Evolutionary conservation across 2,113 vertebrate species (phyloP).

Genomic region (Pluvialis apricaria): DNA sequence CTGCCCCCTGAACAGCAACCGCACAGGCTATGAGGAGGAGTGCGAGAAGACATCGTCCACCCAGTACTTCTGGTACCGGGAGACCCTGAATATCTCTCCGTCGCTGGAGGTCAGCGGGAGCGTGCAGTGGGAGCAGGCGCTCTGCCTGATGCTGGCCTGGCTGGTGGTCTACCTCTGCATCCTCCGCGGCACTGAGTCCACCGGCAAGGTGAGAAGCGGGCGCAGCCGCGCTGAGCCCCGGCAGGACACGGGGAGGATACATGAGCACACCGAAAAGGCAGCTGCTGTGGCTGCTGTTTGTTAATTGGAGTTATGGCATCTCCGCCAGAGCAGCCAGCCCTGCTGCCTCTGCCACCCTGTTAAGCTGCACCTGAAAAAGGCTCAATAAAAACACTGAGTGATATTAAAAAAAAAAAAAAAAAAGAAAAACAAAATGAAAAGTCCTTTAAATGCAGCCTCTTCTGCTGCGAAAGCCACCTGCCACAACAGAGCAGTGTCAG

Average conservation of each 20-base stretch:
- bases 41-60: slow-evolving; percentile 85
- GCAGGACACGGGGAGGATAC: rapidly evolving
- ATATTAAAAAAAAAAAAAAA: not conserved
- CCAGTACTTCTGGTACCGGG: slow-evolving; percentile 93
- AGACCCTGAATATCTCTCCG: slow-evolving; percentile 87
- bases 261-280: rapidly evolving
- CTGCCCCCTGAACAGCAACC: slow-evolving; percentile 85
- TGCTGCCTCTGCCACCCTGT: not conserved
- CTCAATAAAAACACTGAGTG: not conserved
- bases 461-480: not conserved
- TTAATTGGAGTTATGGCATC: not conserved
- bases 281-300: rapidly evolving
- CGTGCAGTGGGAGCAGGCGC: slow-evolving; percentile 80
- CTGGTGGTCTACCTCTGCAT: slow-evolving; percentile 86
- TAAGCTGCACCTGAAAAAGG: not conserved
- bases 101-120: slow-evolving; percentile 81
- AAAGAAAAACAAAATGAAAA: not conserved
- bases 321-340: rapidly evolving
- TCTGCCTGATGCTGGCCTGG: slow-evolving; percentile 89
- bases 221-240: rapidly evolving
- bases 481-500: not conserved
- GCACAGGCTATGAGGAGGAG: slow-evolving; percentile 79
- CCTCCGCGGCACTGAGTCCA: slow-evolving; percentile 84
- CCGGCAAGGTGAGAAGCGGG: slow-evolving; percentile 80
- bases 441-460: not conserved